These are phyloP conservation scores for Drosophila anomelani DNA, from an alignment of 2,888 invertebrate genomes.

Conservation along the genomic window DNA sequence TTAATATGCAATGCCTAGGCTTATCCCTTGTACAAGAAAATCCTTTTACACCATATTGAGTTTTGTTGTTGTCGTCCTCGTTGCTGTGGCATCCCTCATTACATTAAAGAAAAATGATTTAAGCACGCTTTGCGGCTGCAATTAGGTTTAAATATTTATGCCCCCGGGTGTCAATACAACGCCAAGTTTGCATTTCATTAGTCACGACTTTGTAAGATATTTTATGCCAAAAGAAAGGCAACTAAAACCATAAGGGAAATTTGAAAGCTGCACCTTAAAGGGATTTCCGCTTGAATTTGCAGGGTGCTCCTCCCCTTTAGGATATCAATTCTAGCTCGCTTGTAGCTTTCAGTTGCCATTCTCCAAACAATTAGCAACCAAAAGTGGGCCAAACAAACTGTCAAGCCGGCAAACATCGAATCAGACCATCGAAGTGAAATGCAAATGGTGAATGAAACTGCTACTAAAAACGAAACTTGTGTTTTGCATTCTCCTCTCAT, in stretches of 20 bases:
- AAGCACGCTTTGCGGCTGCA: conserved; percentile 42
- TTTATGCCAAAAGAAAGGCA: background rate
- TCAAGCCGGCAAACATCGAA: conserved; percentile 40
- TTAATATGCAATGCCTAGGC: conserved; percentile 57
- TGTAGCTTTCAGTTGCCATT: conserved; percentile 30
- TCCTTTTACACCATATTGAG: conserved; percentile 73
- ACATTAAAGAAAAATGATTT: conserved; percentile 52
- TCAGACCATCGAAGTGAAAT: conserved; percentile 35
- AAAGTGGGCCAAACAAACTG: conserved; percentile 39
- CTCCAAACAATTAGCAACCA: conserved; percentile 33
- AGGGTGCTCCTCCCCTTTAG: background rate
- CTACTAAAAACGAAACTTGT: conserved; percentile 47
- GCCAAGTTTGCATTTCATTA: conserved; percentile 34
- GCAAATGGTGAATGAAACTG: conserved; percentile 34
- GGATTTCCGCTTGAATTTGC: conserved; percentile 7
- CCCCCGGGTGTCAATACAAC: conserved; percentile 26
- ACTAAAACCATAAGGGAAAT: conserved; percentile 19
- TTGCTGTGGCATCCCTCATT: conserved; percentile 21
- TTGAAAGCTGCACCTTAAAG: conserved; percentile 30
- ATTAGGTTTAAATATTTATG: conserved; percentile 62
- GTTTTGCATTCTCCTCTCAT: conserved; percentile 15
- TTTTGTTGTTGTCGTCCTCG: conserved; percentile 36
- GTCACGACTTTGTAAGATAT: conserved; percentile 20
- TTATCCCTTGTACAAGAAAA: conserved; percentile 65
- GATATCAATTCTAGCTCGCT: conserved; percentile 16